Evolutionary conservation across 2,888 invertebrate genomes (phyloP).

Genomic region (Agrochola lota): DNA sequence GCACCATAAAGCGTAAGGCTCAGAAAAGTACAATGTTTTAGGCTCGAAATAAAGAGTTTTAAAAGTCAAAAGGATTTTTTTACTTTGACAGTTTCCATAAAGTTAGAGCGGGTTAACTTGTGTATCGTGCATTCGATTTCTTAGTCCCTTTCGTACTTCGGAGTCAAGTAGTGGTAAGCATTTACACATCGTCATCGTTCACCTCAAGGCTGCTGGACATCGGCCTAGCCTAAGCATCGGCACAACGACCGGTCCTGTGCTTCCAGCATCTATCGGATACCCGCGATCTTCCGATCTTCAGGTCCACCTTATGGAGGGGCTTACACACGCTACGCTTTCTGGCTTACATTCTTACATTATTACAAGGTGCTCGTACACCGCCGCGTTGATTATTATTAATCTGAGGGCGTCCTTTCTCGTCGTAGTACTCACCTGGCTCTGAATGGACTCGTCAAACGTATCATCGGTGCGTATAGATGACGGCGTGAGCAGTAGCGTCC

Average conservation of each 20-base stretch:
- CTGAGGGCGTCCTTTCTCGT: background rate
- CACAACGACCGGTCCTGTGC: background rate
- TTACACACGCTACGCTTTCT: background rate
- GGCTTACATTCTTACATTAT: background rate
- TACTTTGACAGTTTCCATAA: background rate
- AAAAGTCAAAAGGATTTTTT: background rate
- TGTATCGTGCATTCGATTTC: background rate
- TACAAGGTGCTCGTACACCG: background rate
- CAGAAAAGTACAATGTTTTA: background rate
- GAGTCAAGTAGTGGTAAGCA: background rate
- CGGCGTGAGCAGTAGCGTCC: slow-evolving; percentile 82
- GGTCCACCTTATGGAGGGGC: background rate
- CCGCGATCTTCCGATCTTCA: background rate
- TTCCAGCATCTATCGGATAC: background rate
- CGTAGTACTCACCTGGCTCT: slow-evolving; percentile 89
- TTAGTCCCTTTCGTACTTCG: background rate
- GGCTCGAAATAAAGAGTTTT: background rate
- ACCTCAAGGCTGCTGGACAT: background rate
- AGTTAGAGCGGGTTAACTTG: background rate
- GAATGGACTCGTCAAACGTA: slow-evolving; percentile 88
- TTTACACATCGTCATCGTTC: background rate
- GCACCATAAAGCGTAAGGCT: no score
- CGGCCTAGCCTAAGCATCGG: background rate
- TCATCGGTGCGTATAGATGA: slow-evolving; percentile 85
- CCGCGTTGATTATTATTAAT: background rate